Evolutionary conservation across 2,113 vertebrate genomes (phyloP).

Genomic region (Aramus guarauna): DNA sequence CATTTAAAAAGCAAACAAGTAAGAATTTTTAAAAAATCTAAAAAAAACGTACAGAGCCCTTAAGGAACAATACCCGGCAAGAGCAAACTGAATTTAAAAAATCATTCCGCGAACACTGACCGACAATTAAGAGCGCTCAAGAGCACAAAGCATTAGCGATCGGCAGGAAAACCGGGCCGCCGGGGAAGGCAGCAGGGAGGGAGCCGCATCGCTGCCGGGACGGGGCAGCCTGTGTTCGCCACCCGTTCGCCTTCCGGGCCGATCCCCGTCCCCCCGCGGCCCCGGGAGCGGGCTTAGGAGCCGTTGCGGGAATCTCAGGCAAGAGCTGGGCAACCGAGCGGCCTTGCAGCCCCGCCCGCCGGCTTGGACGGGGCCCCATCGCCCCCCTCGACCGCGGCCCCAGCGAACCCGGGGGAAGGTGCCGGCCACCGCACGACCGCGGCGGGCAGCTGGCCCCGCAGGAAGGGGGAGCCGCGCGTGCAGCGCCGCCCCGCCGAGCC

Average conservation of each 20-base stretch:
- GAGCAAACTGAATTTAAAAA: background rate
- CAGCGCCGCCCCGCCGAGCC: background rate
- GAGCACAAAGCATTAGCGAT: background rate
- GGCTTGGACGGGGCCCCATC: too few species aligned
- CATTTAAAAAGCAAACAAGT: background rate
- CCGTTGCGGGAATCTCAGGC: too few species aligned
- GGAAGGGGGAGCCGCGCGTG: too few species aligned
- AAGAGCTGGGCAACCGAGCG: too few species aligned
- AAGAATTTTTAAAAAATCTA: background rate
- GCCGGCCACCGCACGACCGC: too few species aligned
- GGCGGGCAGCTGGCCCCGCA: background rate
- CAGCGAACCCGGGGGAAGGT: too few species aligned
- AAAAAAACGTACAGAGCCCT: background rate
- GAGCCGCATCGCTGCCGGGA: background rate
- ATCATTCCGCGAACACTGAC: background rate
- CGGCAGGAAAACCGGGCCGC: background rate
- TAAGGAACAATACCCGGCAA: fast-evolving
- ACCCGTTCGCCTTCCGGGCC: background rate
- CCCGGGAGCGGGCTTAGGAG: background rate
- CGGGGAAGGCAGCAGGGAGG: too few species aligned
- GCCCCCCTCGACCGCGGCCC: too few species aligned
- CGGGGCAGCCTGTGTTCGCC: background rate
- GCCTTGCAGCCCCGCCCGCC: background rate
- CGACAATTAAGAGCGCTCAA: too few species aligned
- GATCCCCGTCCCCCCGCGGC: background rate